Evolutionary conservation across 2,113 vertebrate species (phyloP).

Genomic region (Riparia riparia): DNA sequence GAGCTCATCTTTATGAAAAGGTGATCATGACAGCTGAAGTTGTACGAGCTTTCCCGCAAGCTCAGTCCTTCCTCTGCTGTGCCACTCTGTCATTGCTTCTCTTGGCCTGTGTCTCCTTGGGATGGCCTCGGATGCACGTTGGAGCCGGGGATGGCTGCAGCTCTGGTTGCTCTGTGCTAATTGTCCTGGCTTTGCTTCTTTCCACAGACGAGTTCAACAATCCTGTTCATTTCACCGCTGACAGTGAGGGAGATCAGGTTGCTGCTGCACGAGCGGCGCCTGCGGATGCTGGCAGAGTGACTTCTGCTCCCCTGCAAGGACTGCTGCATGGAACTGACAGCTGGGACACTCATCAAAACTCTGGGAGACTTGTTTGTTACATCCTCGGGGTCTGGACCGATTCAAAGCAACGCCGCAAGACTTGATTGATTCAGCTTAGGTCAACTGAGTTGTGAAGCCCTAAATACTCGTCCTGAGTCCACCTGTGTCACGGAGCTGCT

Average conservation of each 20-base stretch:
- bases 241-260: slow-evolving; percentile 79
- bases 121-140: not conserved
- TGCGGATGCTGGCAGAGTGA: slow-evolving; percentile 64
- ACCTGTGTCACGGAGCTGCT: not conserved
- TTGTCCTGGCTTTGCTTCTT: not conserved
- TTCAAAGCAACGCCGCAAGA: not conserved
- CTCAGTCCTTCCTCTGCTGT: not conserved
- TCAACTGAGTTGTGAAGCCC: not conserved
- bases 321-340: not conserved
- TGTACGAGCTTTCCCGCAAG: not conserved
- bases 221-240: slow-evolving; percentile 89
- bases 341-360: not conserved
- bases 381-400: not conserved
- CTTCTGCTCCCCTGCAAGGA: not conserved
- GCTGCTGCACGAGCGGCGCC: slow-evolving; percentile 76
- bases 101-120: not conserved
- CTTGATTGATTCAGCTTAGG: not conserved
- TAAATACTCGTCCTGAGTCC: not conserved
- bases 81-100: not conserved
- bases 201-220: slow-evolving; percentile 86
- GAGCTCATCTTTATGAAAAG: not conserved
- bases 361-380: not conserved
- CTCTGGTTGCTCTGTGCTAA: not conserved
- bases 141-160: not conserved
- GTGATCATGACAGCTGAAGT: not conserved